Evolutionary conservation across 2,888 invertebrate species (phyloP).

Genomic region (Caenorhabditis sulstoni): DNA sequence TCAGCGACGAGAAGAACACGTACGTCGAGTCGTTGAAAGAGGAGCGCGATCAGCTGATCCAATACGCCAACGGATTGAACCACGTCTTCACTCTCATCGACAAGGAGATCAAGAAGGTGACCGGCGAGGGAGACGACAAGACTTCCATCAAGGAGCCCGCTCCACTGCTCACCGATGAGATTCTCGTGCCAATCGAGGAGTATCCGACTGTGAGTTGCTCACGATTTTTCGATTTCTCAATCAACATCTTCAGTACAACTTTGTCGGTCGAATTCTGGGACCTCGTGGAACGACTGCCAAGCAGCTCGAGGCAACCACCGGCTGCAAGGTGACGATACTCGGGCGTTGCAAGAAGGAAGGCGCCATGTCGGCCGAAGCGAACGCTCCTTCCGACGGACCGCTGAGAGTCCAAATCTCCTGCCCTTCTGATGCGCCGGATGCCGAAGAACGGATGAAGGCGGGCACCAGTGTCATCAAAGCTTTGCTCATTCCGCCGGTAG

Average conservation of each 20-base stretch:
- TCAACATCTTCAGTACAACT: conserved; percentile 42
- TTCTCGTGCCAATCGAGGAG: conserved; percentile 41
- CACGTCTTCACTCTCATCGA: conserved; percentile 56
- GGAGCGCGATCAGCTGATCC: conserved; percentile 45
- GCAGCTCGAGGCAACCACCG: conserved; percentile 48
- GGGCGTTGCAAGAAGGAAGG: conserved; percentile 41
- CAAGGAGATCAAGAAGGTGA: conserved; percentile 44
- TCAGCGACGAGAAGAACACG: conserved; percentile 15
- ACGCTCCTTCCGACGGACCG: conserved; percentile 26
- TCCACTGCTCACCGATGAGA: conserved; percentile 33
- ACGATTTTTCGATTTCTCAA: not conserved
- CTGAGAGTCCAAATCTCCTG: conserved; percentile 49
- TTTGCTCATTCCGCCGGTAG: conserved; percentile 51
- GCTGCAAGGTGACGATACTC: conserved; percentile 51
- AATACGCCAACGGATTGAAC: conserved; percentile 34
- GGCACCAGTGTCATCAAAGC: conserved; percentile 33
- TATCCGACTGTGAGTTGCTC: conserved; percentile 33
- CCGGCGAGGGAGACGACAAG: not conserved
- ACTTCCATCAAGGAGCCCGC: not conserved
- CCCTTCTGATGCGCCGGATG: conserved; percentile 33
- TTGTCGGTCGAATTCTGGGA: conserved; percentile 58
- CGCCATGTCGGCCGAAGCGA: not conserved
- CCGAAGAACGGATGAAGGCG: conserved; percentile 29
- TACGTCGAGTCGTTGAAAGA: conserved; percentile 59
- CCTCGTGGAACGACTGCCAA: conserved; percentile 60